Evolutionary conservation across 2,888 invertebrate genomes (phyloP).

Genomic region (Laothoe populi): DNA sequence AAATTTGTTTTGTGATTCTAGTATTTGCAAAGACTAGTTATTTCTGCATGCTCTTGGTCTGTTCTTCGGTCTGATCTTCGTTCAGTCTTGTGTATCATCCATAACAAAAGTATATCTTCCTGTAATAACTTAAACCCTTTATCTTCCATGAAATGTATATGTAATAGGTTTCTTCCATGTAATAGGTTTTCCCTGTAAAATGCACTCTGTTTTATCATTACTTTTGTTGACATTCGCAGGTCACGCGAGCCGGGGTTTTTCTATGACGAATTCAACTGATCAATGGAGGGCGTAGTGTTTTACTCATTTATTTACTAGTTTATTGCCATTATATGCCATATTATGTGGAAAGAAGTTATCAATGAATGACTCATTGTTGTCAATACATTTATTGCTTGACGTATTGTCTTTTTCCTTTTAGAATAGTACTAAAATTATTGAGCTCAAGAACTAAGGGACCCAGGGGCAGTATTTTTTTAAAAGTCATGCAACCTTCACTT

Average conservation of each 20-base stretch:
- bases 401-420: background rate
- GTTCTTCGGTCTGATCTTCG: background rate
- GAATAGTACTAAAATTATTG: too few relatives aligned
- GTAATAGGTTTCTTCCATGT: too few relatives aligned
- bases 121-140: too few relatives aligned
- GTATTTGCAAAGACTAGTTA: too few relatives aligned
- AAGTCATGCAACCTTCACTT: too few relatives aligned
- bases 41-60: background rate
- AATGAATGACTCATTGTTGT: constrained; percentile 9
- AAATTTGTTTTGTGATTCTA: too few relatives aligned
- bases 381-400: background rate
- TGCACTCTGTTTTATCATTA: background rate
- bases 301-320: constrained; percentile 7
- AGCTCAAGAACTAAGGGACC: too few relatives aligned
- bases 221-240: constrained; percentile 1
- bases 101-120: too few relatives aligned
- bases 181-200: background rate
- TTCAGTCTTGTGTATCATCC: too few relatives aligned
- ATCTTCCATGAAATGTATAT: too few relatives aligned
- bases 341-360: constrained; percentile 10
- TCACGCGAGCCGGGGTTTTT: constrained; percentile 38
- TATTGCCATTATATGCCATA: too few relatives aligned
- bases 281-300: constrained; percentile 5
- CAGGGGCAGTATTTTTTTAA: too few relatives aligned
- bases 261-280: constrained; percentile 36